Evolutionary conservation across 2,113 vertebrate species (phyloP).

Genomic region (Gila orcuttii): DNA sequence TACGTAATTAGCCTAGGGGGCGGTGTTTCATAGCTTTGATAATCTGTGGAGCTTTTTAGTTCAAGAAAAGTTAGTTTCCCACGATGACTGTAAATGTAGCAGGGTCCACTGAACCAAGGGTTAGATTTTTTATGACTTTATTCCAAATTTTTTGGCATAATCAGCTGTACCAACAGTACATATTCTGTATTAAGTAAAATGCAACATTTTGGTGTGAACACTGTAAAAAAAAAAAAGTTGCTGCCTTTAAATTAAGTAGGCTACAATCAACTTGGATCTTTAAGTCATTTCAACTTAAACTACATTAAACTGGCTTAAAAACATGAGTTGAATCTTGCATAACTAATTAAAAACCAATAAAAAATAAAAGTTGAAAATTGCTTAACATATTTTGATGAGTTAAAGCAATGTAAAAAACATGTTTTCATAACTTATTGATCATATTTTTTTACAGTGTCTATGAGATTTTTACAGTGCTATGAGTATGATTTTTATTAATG

Average conservation of each 20-base stretch:
- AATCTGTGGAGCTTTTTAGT: not conserved
- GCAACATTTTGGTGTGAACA: not conserved
- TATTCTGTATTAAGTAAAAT: not conserved
- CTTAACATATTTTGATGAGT: no score
- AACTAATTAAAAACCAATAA: no score
- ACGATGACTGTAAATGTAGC: not conserved
- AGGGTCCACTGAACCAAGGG: not conserved
- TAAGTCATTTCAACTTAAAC: no score
- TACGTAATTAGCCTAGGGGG: not conserved
- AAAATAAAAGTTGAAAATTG: no score
- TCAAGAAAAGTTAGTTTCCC: not conserved
- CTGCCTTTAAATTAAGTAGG: no score
- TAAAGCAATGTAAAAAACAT: no score
- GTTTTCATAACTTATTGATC: no score
- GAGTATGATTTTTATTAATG: not conserved
- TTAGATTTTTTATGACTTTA: not conserved
- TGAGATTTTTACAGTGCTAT: not conserved
- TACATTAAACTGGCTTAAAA: no score
- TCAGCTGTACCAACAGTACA: not conserved
- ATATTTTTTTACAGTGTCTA: not conserved
- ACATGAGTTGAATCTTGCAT: no score
- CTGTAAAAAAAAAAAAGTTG: no score
- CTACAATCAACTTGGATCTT: no score
- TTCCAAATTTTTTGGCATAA: not conserved
- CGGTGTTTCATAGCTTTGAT: not conserved